phyloP scores from a whole-genome alignment of 2,113 vertebrate species.

The Pagrus major region DNA sequence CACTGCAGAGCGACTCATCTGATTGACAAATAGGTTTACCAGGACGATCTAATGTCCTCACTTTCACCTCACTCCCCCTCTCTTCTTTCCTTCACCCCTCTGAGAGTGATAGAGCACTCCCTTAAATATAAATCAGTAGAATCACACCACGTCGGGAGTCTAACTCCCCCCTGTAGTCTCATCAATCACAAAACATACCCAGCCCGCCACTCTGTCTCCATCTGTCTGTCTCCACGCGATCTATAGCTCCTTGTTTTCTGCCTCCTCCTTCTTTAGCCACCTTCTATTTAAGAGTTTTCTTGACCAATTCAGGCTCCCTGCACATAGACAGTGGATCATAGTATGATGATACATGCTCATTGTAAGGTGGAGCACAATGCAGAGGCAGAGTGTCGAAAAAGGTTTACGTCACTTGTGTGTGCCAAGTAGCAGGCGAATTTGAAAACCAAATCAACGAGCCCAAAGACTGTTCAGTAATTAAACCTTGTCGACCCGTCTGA shows the following conservation, averaged over 20 bases:
- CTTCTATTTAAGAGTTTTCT: background rate
- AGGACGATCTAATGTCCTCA: constrained; percentile 66
- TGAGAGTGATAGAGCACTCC: constrained; percentile 69
- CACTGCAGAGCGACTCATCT: constrained; percentile 26
- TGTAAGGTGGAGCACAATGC: background rate
- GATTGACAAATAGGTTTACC: constrained; percentile 68
- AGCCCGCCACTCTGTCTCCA: constrained; percentile 56
- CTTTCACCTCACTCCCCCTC: constrained; percentile 64
- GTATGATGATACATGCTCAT: background rate
- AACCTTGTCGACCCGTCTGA: background rate
- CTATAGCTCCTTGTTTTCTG: constrained; percentile 36
- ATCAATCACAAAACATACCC: constrained; percentile 73
- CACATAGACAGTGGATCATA: background rate
- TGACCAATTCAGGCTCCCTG: background rate
- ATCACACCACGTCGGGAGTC: constrained; percentile 71
- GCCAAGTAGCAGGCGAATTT: background rate
- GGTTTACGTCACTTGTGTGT: background rate
- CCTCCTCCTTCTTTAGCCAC: constrained; percentile 24
- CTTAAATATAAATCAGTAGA: constrained; percentile 82
- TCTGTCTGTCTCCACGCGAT: constrained; percentile 32
- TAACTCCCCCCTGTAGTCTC: constrained; percentile 71
- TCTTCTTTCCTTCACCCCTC: constrained; percentile 62
- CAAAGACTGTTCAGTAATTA: background rate
- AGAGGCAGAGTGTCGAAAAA: background rate
- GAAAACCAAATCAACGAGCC: background rate